Base-by-base conservation (phyloP, 2,888 invertebrate genomes). In the Cephus sareptanus region DNA sequence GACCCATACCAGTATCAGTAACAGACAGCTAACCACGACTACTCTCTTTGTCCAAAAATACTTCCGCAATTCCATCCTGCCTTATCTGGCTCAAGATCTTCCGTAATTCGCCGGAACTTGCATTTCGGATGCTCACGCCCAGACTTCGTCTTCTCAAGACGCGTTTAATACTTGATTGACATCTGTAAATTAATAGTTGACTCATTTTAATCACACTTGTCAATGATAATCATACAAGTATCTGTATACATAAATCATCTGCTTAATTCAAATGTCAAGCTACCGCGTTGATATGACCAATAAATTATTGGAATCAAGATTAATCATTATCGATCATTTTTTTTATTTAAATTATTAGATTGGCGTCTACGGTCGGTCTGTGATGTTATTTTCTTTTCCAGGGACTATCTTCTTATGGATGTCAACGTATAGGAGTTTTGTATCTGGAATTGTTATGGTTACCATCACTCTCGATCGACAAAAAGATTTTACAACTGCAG, bases 1-100 rank as follows among this genome's bases (percentile, higher is more conserved):
- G 74, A 89, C 84, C 89, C 89, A 88, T 34, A 87, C 34, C 4
- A 90, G 82, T n/a, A 85, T 83, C 34, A 87, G 30, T 13, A 88
- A 33, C 69, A 88, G 84, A 76, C 85, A 87, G 15, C 75, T 80
- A 34, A 85, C 73, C 34, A 85, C 73, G 68, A 81, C 70, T 35
- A 82, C 74, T 76, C 82, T 83, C 69, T 82, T 85, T 30, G 82
- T 81, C 82, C 83, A 84, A 71, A 79, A 81, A 76, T 74, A 80
- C 75, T 82, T 83, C 30, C 85, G 81, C 34, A 85, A 77, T 76
- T 85, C 85, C 85, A 85, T 76, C 3, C 34, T 68, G 35, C 56
- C 35, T 68, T 69, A 70, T 73, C 34, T 69, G 69, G 12, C 37
- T 78, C 73, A 76, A 35, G 76, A 76, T 76, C 76, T n/a, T 31